Percentiles rank a stretch among this genome's conserved stretches.
These are phyloP conservation scores for Rhincodon typus DNA, from an alignment of 2,797 vertebrate genomes.

Conservation along the genomic window DNA sequence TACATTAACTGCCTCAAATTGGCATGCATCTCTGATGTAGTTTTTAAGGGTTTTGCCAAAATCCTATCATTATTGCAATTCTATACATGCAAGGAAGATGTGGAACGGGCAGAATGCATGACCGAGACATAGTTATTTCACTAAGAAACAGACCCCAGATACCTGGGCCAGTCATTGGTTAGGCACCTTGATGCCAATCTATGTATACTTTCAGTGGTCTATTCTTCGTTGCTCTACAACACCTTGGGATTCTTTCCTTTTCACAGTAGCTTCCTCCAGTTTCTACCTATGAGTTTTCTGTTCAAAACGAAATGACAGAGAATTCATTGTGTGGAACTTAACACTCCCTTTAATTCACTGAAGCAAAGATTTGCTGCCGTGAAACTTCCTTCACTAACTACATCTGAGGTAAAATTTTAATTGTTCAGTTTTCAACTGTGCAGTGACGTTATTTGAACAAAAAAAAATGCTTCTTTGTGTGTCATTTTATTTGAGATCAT, in stretches of 20 bases:
- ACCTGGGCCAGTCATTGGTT: neutral
- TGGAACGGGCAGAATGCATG: neutral
- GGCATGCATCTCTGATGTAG: neutral
- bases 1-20: neutral
- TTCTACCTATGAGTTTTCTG: neutral
- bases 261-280: neutral
- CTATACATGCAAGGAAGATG: neutral
- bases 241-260: constrained; percentile 8
- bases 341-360: neutral
- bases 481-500: neutral
- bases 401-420: constrained; percentile 5
- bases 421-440: constrained; percentile 8
- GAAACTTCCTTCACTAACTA: constrained; percentile 26
- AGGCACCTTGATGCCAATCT: neutral
- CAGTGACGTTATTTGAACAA: neutral
- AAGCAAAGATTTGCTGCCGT: constrained; percentile 22
- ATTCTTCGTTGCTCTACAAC: too few species aligned
- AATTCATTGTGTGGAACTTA: constrained; percentile 12
- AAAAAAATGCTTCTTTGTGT: neutral
- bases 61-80: neutral
- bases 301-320: neutral
- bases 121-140: neutral
- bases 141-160: neutral
- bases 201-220: neutral
- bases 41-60: neutral